Evolutionary conservation across 2,113 vertebrate genomes (phyloP).

Genomic region (Pholis gunnellus): DNA sequence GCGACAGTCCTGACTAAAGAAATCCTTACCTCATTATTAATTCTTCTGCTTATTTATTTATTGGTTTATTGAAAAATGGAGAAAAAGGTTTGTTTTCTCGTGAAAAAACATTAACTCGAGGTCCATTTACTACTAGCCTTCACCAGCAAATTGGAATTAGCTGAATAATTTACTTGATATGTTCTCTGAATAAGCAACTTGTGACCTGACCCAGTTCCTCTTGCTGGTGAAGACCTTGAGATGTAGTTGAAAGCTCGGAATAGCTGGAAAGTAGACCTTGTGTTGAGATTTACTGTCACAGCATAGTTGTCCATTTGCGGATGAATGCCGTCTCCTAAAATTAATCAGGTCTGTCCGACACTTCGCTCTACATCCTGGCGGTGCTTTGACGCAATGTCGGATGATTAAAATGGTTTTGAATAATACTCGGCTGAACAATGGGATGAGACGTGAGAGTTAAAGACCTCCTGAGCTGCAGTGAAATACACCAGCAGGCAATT

Average conservation of each 20-base stretch:
- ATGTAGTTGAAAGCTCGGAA: not conserved
- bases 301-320: not conserved
- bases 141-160: not conserved
- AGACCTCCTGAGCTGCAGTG: slow-evolving; percentile 17
- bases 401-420: not conserved
- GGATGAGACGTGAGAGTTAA: not conserved
- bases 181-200: not conserved
- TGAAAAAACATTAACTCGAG: not conserved
- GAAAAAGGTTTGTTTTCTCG: not conserved
- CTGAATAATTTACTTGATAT: not conserved
- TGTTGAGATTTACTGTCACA: not conserved
- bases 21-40: not conserved
- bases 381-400: not conserved
- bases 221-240: not conserved
- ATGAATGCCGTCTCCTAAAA: not conserved
- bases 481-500: slow-evolving; percentile 34
- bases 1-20: not conserved
- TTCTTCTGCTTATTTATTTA: not conserved
- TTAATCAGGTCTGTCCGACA: not conserved
- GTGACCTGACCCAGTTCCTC: not conserved
- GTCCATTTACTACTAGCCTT: not conserved
- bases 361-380: not conserved
- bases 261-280: not conserved
- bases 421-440: not conserved
- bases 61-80: not conserved